Percentiles rank a stretch among this genome's conserved stretches.
Evolutionary conservation across 2,888 invertebrate genomes (phyloP).

Genomic region (Molanna angustata): DNA sequence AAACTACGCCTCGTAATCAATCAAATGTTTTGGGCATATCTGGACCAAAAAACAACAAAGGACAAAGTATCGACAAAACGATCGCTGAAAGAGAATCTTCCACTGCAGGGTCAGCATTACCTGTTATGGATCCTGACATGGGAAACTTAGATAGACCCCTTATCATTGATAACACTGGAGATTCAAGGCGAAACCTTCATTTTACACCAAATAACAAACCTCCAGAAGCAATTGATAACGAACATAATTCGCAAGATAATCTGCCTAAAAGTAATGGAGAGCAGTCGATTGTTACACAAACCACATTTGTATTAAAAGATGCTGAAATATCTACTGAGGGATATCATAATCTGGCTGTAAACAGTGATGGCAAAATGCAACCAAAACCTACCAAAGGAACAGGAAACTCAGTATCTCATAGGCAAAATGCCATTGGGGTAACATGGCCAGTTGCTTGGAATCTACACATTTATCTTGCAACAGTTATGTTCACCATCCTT

Average conservation of each 20-base stretch:
- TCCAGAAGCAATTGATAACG: slow-evolving; percentile 14
- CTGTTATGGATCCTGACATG: slow-evolving; percentile 54
- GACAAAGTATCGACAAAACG: slow-evolving; percentile 41
- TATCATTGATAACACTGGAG: slow-evolving; percentile 51
- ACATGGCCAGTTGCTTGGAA: slow-evolving; percentile 89
- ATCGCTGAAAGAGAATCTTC: slow-evolving; percentile 47
- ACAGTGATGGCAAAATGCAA: slow-evolving; percentile 51
- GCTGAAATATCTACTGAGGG: slow-evolving; percentile 54
- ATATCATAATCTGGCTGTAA: slow-evolving; percentile 59
- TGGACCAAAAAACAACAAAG: slow-evolving; percentile 49
- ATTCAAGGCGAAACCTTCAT: slow-evolving; percentile 52
- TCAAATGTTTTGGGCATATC: slow-evolving; percentile 40
- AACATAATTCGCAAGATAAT: slow-evolving; percentile 12
- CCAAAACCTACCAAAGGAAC: slow-evolving; percentile 47
- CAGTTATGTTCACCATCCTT: slow-evolving; percentile 78
- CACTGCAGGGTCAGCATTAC: slow-evolving; percentile 51
- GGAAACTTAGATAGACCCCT: slow-evolving; percentile 51
- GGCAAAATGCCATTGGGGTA: slow-evolving; percentile 47
- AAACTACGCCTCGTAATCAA: slow-evolving; percentile 35
- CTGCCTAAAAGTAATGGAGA: slow-evolving; percentile 21
- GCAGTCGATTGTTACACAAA: slow-evolving; percentile 40
- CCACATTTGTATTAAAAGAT: slow-evolving; percentile 50
- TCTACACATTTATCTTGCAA: slow-evolving; percentile 84
- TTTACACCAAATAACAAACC: slow-evolving; percentile 44
- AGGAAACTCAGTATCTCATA: slow-evolving; percentile 44